Evolutionary conservation across 2,797 vertebrate genomes (phyloP), one percentile per base, ranked within the genome.

Genomic region (Semaprochilodus insignis): DNA sequence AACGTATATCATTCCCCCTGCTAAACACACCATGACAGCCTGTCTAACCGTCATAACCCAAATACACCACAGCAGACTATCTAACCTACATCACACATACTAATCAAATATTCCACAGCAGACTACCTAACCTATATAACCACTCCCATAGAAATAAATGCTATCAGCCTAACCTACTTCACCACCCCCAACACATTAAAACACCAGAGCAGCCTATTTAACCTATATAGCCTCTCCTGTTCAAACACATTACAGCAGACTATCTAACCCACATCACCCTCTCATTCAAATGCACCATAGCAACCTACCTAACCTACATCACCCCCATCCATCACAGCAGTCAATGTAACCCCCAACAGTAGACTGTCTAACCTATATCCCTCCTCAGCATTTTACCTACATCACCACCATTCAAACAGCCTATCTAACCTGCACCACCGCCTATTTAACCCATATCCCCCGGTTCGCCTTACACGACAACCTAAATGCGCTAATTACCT

Each of bases 401-500:
- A 66, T 69, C 25, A 63, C 16, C 63, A 36, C 21, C 66, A 69
- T 23, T 44, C 34, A 67, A 11, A 44, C 65, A 69, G 17, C 31
- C 63, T 66, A 17, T 19, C 15, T 27, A 36, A 67, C 36, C 36
- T 4, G 5, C 27, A 34, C 17, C 31, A 34, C 27, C 0, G 13
- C 14, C 19, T 59, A 15, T 65, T 11, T 31, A 40, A 21, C 65
- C 65, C 23, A 4, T 3, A 67, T 40, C 19, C 21, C 66, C 19
- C 36, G 19, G 34, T 36, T 36, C 31, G 0, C 40, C 8, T 19
- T 19, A 7, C 17, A 66, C 31, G 13, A 36, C 31, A 21, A 66
- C 94, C 94, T 95, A 93, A 94, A 95, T 95, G 5, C 14, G 36
- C 67, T 94, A 90, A 90, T 95, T 97, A 99, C 97, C 97, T 97